Evolutionary conservation across 1,140 invertebrate species (phyloP).

Genomic region (Hermetia illucens): DNA sequence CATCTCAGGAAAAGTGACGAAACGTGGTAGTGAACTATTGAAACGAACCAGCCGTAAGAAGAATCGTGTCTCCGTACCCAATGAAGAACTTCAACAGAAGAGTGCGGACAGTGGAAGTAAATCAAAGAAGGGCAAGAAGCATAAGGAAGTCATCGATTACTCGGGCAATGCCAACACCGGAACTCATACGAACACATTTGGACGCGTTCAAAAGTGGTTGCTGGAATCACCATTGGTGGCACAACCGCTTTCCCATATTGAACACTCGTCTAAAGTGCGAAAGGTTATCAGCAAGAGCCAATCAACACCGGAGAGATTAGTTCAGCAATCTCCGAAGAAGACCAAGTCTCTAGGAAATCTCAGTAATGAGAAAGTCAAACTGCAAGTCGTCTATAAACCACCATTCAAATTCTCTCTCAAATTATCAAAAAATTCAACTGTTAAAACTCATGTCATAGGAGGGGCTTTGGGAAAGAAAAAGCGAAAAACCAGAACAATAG

Average conservation of each 20-base stretch:
- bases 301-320: constrained; percentile 22
- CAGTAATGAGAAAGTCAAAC: constrained; percentile 46
- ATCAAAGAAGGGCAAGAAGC: constrained; percentile 34
- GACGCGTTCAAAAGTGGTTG: constrained; percentile 73
- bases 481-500: constrained; percentile 3
- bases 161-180: constrained; percentile 34
- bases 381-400: constrained; percentile 74
- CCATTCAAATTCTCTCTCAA: constrained; percentile 73
- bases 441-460: constrained; percentile 35
- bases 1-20: too few relatives aligned
- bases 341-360: constrained; percentile 26
- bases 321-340: constrained; percentile 25
- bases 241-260: constrained; percentile 40
- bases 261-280: constrained; percentile 33
- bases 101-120: too few relatives aligned
- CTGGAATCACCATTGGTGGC: constrained; percentile 46
- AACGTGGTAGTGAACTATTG: constrained; percentile 7
- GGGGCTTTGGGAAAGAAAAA: constrained; percentile 6
- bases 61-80: constrained; percentile 13
- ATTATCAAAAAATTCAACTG: constrained; percentile 46
- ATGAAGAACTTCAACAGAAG: too few relatives aligned
- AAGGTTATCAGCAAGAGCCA: constrained; percentile 28
- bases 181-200: constrained; percentile 53
- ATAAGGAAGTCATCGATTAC: constrained; percentile 67
- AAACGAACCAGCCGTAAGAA: constrained; percentile 18